Evolutionary conservation across 1,140 invertebrate genomes (phyloP).

Genomic region (Oedothorax gibbosus): DNA sequence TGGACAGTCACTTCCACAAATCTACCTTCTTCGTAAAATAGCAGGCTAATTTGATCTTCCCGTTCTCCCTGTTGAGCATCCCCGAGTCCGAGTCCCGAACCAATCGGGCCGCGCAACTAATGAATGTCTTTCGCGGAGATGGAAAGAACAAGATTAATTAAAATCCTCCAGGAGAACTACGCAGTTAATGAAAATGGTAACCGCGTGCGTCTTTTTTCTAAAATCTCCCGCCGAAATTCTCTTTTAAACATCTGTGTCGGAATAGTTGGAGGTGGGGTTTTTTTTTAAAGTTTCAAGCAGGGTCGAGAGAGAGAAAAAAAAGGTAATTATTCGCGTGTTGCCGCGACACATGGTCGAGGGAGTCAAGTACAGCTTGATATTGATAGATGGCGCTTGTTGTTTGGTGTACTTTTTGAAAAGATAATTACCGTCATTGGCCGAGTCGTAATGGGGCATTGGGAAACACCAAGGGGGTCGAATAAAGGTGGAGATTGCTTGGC

Average conservation of each 20-base stretch:
- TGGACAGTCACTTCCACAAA: no score
- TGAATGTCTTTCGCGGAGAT: constrained; percentile 50
- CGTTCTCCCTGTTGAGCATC: no score
- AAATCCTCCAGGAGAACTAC: constrained; percentile 44
- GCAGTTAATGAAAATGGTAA: constrained; percentile 46
- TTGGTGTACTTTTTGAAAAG: constrained; percentile 47
- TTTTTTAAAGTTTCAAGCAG: constrained; percentile 22
- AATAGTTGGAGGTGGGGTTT: constrained; percentile 36
- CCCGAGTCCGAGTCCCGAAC: constrained; percentile 8
- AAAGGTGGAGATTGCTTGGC: constrained; percentile 12
- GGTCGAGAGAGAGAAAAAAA: constrained; percentile 9
- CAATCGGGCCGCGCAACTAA: constrained; percentile 43
- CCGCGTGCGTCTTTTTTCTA: constrained; percentile 22
- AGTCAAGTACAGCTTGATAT: constrained; percentile 44
- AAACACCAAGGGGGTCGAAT: no score
- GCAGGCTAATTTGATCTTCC: no score
- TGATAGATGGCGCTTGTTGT: constrained; percentile 30
- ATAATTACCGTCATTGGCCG: constrained; percentile 49
- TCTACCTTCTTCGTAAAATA: no score
- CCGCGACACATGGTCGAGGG: constrained; percentile 2
- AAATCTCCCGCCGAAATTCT: neutral
- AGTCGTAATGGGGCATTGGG: neutral
- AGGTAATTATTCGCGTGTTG: constrained; percentile 30
- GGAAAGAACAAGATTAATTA: constrained; percentile 56
- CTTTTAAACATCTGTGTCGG: constrained; percentile 39